Evolutionary conservation across 2,888 invertebrate genomes (phyloP).

Genomic region (Sceliomorpha sp.): DNA sequence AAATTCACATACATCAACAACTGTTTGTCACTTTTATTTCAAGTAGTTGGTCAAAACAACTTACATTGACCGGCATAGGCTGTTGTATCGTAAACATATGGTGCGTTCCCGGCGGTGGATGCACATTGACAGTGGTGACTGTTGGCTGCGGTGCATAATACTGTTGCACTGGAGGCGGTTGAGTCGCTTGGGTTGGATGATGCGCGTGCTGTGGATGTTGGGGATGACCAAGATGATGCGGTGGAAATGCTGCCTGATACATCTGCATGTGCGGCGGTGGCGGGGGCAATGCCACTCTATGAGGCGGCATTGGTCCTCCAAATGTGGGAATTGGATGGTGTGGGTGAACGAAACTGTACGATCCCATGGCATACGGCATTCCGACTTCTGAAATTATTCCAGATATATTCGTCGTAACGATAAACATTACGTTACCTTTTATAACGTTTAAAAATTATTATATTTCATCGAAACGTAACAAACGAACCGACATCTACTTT

Average conservation of each 20-base stretch:
- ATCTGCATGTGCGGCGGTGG: constrained; percentile 81
- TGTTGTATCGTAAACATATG: constrained; percentile 78
- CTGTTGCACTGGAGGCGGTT: constrained; percentile 82
- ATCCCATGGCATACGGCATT: constrained; percentile 83
- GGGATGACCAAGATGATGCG: constrained; percentile 77
- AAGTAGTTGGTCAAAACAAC: no score
- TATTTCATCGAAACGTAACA: no score
- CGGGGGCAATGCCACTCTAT: constrained; percentile 81
- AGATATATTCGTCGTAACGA: no score
- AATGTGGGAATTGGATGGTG: constrained; percentile 82
- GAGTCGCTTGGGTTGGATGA: constrained; percentile 79
- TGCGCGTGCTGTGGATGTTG: constrained; percentile 78
- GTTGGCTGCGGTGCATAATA: constrained; percentile 76
- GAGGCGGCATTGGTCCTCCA: constrained; percentile 82
- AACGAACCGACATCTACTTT: no score
- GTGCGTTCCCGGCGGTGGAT: constrained; percentile 76
- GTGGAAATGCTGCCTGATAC: constrained; percentile 80
- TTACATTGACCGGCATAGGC: constrained; percentile 74
- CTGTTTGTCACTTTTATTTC: no score
- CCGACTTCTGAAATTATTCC: constrained; percentile 76
- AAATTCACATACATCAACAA: no score
- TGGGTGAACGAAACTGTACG: constrained; percentile 88
- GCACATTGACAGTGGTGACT: constrained; percentile 72
- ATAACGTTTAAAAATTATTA: no score
- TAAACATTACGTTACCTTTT: no score